Conservation (phyloP, 2,113 vertebrate genomes). For the Lepus europaeus region DNA sequence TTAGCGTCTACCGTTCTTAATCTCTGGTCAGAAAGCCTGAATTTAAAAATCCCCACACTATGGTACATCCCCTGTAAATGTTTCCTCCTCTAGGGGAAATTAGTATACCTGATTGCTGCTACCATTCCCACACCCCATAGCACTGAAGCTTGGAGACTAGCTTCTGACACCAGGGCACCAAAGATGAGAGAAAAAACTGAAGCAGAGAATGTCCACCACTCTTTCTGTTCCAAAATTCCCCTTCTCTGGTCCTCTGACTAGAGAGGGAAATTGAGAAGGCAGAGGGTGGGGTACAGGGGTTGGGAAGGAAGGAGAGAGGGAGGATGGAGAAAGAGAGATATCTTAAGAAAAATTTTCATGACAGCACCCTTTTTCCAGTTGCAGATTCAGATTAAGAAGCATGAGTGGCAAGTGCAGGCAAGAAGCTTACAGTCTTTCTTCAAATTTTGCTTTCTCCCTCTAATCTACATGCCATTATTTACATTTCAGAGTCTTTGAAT, state of each 20-base stretch:
- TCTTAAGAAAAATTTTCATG: not conserved
- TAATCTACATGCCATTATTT: not conserved
- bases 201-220: not conserved
- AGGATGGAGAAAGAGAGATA: no score
- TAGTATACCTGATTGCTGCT: not conserved
- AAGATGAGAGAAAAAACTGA: not conserved
- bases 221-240: not conserved
- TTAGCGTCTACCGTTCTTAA: not conserved
- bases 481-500: not conserved
- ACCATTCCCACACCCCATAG: not conserved
- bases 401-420: accelerated
- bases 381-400: not conserved
- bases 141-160: not conserved
- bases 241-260: not conserved
- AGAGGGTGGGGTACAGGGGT: no score
- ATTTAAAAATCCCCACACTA: not conserved
- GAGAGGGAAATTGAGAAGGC: not conserved
- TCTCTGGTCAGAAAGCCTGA: not conserved
- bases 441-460: not conserved
- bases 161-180: not conserved
- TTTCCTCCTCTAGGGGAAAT: not conserved
- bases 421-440: not conserved
- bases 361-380: not conserved
- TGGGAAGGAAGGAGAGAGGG: no score
- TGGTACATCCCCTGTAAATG: not conserved